A percentile compares a stretch with the other conserved stretches of the same genome.
Evolutionary conservation across 2,888 invertebrate genomes (phyloP).

Genomic region (Athetis lepigone): DNA sequence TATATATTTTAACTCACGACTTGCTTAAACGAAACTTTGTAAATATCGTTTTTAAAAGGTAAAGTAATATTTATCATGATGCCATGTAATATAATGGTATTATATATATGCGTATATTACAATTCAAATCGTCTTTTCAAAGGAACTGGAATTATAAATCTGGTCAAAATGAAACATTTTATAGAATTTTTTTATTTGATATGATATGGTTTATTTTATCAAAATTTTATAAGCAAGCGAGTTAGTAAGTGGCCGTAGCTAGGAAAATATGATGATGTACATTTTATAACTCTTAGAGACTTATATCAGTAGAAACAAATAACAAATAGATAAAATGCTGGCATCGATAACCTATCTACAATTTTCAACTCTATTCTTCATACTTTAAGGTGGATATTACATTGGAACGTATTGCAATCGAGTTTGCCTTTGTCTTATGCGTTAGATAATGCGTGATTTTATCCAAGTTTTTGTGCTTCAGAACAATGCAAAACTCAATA

Average conservation of each 20-base stretch:
- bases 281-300: neutral
- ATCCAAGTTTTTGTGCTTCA: too few species aligned
- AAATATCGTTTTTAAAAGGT: conserved; percentile 22
- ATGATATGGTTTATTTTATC: conserved; percentile 17
- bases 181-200: conserved; percentile 35
- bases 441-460: too few species aligned
- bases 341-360: too few species aligned
- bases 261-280: neutral
- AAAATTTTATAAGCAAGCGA: conserved; percentile 3
- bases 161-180: conserved; percentile 26
- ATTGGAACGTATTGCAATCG: too few species aligned
- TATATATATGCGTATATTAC: conserved; percentile 18
- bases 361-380: neutral
- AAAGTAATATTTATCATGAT: conserved; percentile 9
- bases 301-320: neutral
- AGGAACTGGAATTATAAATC: conserved; percentile 40
- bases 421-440: too few species aligned
- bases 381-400: neutral
- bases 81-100: conserved; percentile 22
- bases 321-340: too few species aligned
- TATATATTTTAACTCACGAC: neutral
- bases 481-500: too few species aligned
- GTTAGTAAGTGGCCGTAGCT: conserved; percentile 7
- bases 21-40: conserved; percentile 18
- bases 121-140: conserved; percentile 24